Conservation (phyloP, 53 echinoderm and acorn worm genomes). For the Echinarachnius parma region DNA sequence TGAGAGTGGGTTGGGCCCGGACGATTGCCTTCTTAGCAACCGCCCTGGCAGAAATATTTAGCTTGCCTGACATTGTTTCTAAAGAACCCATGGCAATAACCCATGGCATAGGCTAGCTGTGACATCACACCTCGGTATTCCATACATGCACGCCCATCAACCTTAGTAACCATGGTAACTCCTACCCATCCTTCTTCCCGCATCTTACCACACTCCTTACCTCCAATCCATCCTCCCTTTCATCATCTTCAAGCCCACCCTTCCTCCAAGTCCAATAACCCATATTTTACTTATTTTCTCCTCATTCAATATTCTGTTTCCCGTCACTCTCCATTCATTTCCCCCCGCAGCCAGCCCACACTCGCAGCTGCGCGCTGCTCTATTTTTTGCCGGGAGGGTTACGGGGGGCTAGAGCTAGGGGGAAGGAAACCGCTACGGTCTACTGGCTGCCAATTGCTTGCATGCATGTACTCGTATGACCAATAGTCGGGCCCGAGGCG, state of each 20-base stretch:
- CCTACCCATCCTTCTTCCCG: too few species aligned
- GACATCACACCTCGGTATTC: too few species aligned
- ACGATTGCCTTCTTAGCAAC: too few species aligned
- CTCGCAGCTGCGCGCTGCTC: background rate
- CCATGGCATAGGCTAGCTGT: too few species aligned
- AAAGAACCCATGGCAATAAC: too few species aligned
- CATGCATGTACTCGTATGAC: slow-evolving; percentile 39
- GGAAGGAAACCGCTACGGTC: slow-evolving; percentile 35
- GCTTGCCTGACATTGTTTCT: too few species aligned
- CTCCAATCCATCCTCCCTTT: too few species aligned
- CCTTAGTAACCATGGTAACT: too few species aligned
- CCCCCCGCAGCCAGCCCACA: background rate
- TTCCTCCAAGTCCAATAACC: background rate
- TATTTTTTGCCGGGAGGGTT: background rate
- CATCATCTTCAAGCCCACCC: background rate
- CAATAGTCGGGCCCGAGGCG: slow-evolving; percentile 10
- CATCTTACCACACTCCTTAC: too few species aligned
- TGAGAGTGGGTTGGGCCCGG: too few species aligned
- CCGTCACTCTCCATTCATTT: background rate
- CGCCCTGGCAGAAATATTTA: too few species aligned
- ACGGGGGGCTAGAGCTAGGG: background rate
- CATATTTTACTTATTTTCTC: background rate
- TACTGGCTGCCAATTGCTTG: slow-evolving; percentile 43
- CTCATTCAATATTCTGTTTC: background rate
- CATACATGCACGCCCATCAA: too few species aligned